These are phyloP conservation scores for Macrophya annulata DNA, from an alignment of 2,888 invertebrate species.

Conservation along the genomic window DNA sequence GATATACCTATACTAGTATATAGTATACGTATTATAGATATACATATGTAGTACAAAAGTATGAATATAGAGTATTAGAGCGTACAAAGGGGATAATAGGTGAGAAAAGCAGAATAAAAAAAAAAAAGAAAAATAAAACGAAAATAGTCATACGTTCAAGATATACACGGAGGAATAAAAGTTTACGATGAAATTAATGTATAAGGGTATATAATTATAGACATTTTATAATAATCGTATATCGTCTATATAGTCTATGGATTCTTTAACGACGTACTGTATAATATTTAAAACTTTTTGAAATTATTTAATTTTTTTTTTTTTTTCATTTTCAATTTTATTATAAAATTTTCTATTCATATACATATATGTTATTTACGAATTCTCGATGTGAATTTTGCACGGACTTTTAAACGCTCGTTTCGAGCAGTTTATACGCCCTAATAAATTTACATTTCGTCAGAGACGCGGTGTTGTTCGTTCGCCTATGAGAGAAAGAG, in stretches of 20 bases:
- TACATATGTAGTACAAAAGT: neutral
- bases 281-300: too few species aligned
- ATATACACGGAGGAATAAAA: slow-evolving; percentile 16
- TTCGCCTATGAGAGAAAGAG: slow-evolving; percentile 1
- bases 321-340: neutral
- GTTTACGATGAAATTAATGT: neutral
- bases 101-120: too few species aligned
- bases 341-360: neutral
- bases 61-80: neutral
- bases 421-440: slow-evolving; percentile 48
- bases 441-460: slow-evolving; percentile 55
- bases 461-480: slow-evolving; percentile 37
- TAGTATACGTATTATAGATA: neutral
- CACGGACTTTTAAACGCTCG: slow-evolving; percentile 25
- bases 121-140: neutral
- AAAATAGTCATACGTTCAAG: neutral
- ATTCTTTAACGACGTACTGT: neutral
- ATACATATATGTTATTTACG: neutral
- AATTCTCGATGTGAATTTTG: slow-evolving; percentile 21
- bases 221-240: too few species aligned
- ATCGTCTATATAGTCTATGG: neutral
- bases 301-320: neutral
- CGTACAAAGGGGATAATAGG: neutral
- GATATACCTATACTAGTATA: too few species aligned
- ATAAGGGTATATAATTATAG: too few species aligned